A percentile compares a stretch with the other conserved stretches of the same genome.
Evolutionary conservation across 2,797 vertebrate species (phyloP).

Genomic region (Galaxias olidus): DNA sequence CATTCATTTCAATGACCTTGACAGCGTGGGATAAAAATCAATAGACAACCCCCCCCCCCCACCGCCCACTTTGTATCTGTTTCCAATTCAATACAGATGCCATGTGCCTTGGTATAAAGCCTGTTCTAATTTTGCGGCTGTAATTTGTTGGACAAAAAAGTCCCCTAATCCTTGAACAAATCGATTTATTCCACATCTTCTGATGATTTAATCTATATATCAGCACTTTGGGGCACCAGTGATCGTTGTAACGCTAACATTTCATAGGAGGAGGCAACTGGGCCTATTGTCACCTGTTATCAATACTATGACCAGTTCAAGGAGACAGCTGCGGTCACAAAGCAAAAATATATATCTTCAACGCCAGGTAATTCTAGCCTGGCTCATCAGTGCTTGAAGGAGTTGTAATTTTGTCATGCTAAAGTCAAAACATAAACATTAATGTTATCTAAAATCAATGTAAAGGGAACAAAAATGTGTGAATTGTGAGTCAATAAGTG

Average conservation of each 20-base stretch:
- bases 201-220: conserved; percentile 57
- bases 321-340: conserved; percentile 19
- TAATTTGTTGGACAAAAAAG: conserved; percentile 45
- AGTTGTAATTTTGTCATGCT: no score
- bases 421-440: no score
- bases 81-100: conserved; percentile 32
- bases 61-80: conserved; percentile 37
- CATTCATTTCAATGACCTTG: conserved; percentile 66
- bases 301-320: conserved; percentile 23
- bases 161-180: conserved; percentile 41
- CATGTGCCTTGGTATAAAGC: conserved; percentile 21
- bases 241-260: conserved; percentile 24
- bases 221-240: conserved; percentile 23
- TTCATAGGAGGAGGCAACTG: neutral
- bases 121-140: conserved; percentile 38
- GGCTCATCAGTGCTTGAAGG: no score
- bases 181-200: conserved; percentile 54
- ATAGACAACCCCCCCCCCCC: conserved; percentile 47
- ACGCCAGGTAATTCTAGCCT: no score
- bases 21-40: conserved; percentile 52
- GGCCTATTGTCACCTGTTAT: conserved; percentile 43
- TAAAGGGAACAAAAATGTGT: no score
- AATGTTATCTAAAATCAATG: no score
- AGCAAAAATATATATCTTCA: no score
- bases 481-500: no score